Percentiles rank a stretch among this genome's conserved stretches.
Conservation (phyloP, 2,797 vertebrate species). For the Sphenopsis melanotis region DNA sequence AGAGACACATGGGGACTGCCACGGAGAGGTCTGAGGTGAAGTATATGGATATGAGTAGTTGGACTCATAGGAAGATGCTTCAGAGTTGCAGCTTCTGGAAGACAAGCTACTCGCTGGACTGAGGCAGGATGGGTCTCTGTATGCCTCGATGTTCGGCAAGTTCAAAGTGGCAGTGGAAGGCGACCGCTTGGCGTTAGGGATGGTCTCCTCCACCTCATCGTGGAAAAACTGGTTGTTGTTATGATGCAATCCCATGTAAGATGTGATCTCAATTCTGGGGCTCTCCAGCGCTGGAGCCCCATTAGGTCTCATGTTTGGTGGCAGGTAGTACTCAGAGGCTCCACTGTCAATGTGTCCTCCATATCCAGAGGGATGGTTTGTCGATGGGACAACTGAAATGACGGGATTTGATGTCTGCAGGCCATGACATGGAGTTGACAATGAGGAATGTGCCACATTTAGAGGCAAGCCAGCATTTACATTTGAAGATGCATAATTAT, state of each 20-base stretch:
- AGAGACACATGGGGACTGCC: constrained; percentile 95
- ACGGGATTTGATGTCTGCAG: constrained; percentile 83
- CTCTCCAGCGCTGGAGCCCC: constrained; percentile 89
- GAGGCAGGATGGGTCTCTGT: constrained; percentile 92
- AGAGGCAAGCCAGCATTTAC: constrained; percentile 83
- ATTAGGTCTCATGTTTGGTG: constrained; percentile 79
- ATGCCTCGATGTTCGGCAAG: constrained; percentile 87
- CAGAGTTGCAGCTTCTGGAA: constrained; percentile 94
- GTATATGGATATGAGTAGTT: constrained; percentile 90
- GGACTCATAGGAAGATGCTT: constrained; percentile 94
- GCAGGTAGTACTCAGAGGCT: constrained; percentile 79
- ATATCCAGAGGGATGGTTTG: constrained; percentile 80
- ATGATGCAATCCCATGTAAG: constrained; percentile 83
- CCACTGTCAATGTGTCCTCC: constrained; percentile 78
- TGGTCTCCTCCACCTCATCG: constrained; percentile 82
- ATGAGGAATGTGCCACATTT: constrained; percentile 80
- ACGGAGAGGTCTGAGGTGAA: constrained; percentile 94
- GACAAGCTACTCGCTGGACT: constrained; percentile 96
- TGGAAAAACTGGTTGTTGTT: constrained; percentile 84
- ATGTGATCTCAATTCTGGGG: constrained; percentile 95
- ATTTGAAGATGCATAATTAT: constrained; percentile 81
- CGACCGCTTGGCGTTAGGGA: constrained; percentile 78
- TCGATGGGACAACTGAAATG: constrained; percentile 78
- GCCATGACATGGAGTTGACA: constrained; percentile 86
- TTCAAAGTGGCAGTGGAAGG: constrained; percentile 89